A percentile compares a stretch with the other conserved stretches of the same genome.
phyloP scores from a whole-genome alignment of 2,113 vertebrate species.

The Myodes glareolus region DNA sequence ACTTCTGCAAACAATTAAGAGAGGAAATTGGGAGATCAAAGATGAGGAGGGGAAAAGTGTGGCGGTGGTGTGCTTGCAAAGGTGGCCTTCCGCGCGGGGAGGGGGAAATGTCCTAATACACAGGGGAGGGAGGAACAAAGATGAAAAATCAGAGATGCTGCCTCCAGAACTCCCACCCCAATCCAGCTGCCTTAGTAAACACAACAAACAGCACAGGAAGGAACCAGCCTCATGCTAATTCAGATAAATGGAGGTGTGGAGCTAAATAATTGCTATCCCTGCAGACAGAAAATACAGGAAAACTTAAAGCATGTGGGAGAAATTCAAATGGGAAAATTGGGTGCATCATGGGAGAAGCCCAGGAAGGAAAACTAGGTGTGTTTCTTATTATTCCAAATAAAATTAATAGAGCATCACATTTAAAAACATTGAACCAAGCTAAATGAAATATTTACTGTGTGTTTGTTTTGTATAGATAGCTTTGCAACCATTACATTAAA shows the following conservation, averaged over 20 bases:
- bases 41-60: neutral
- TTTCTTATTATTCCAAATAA: neutral
- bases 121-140: neutral
- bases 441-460: neutral
- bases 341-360: neutral
- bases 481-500: constrained; percentile 25
- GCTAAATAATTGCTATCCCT: neutral
- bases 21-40: constrained; percentile 68
- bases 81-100: neutral
- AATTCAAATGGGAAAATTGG: neutral
- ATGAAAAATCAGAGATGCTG: neutral
- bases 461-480: neutral
- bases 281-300: neutral
- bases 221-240: neutral
- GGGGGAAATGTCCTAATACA: neutral
- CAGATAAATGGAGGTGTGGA: neutral
- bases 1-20: constrained; percentile 68
- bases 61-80: neutral
- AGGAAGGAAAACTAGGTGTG: neutral
- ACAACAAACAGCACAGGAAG: neutral
- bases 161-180: neutral
- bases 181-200: neutral
- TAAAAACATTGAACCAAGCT: neutral
- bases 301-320: neutral
- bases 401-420: neutral